Conservation (phyloP, 1,140 invertebrate species). For the Chionoecetes opilio region DNA sequence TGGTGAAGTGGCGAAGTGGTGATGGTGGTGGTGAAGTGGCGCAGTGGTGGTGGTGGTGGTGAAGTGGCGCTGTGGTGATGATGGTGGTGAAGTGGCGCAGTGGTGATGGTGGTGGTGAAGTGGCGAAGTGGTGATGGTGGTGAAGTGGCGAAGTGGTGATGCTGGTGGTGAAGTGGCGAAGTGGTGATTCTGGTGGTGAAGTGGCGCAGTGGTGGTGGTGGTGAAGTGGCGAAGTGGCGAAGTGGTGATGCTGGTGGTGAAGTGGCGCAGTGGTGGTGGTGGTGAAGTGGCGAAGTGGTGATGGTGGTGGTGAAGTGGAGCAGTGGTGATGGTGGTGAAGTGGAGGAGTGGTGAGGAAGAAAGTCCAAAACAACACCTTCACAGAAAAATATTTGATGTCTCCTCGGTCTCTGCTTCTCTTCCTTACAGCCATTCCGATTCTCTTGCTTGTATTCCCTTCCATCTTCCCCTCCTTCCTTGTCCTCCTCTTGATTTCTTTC, state of each 20-base stretch:
- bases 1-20: no score
- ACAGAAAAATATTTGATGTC: not conserved
- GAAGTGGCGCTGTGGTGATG: no score
- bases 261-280: not conserved
- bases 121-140: no score
- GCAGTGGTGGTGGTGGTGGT: no score
- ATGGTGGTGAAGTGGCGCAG: no score
- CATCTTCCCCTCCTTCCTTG: constrained; percentile 6
- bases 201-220: no score
- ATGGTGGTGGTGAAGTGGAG: not conserved
- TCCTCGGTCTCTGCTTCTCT: not conserved
- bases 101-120: no score
- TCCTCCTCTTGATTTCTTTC: no score
- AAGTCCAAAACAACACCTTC: constrained; percentile 11
- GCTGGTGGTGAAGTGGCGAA: no score
- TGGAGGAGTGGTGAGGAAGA: not conserved
- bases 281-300: not conserved
- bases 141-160: no score
- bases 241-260: not conserved
- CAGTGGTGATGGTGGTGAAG: not conserved
- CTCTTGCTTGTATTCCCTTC: not conserved
- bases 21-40: no score
- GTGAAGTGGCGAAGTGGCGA: not conserved
- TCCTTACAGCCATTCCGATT: not conserved
- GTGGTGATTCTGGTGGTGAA: no score